These are phyloP conservation scores for Malacosoma neustria DNA, from an alignment of 2,888 invertebrate genomes.

Conservation along the genomic window DNA sequence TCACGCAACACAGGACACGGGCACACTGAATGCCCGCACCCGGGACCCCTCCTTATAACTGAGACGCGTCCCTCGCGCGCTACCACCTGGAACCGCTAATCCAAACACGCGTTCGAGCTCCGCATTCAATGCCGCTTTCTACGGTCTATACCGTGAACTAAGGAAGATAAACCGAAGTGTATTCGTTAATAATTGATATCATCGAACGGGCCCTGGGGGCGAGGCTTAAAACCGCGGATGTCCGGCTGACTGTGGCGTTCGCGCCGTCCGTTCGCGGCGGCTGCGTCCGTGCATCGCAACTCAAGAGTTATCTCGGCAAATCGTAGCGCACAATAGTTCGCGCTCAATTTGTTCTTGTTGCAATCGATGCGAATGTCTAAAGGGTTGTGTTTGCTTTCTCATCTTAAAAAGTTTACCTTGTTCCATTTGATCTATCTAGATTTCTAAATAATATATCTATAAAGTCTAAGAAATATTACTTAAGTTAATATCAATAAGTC, in stretches of 20 bases:
- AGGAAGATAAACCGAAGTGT: conserved; percentile 27
- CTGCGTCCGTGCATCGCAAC: conserved; percentile 52
- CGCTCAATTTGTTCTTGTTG: conserved; percentile 73
- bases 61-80: conserved; percentile 64
- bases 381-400: conserved; percentile 27
- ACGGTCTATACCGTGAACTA: conserved; percentile 9
- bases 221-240: conserved; percentile 36
- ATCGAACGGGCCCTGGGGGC: conserved; percentile 10
- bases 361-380: conserved; percentile 62
- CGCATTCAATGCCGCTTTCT: conserved; percentile 35
- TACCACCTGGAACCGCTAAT: conserved; percentile 39
- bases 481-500: no score
- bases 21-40: conserved; percentile 70
- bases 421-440: no score
- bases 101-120: conserved; percentile 24
- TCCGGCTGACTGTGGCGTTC: conserved; percentile 37
- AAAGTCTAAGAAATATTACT: no score
- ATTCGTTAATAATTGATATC: conserved; percentile 7
- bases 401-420: no score
- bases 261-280: conserved; percentile 28
- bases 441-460: no score
- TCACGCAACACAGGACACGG: conserved; percentile 67
- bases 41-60: conserved; percentile 71
- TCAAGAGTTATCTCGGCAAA: conserved; percentile 68
- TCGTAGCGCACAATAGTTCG: conserved; percentile 70